phyloP scores from a whole-genome alignment of 37 sponge, comb jelly and placozoan genomes.

The Haliclona indistincta region DNA sequence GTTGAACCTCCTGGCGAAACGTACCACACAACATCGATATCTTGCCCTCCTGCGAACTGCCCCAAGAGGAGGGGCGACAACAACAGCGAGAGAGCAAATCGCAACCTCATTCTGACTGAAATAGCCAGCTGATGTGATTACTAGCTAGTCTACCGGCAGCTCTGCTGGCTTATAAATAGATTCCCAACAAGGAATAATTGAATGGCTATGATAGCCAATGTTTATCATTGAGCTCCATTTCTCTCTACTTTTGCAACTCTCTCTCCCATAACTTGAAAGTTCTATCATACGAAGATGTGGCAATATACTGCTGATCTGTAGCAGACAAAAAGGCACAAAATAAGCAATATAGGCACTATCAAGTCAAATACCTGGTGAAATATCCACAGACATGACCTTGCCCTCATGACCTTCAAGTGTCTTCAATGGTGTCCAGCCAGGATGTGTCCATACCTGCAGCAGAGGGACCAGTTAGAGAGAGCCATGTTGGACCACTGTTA shows the following conservation, averaged over 20 bases:
- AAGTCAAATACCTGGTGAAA: slow-evolving; percentile 66
- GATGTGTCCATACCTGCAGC: slow-evolving; percentile 89
- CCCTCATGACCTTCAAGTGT: slow-evolving; percentile 96
- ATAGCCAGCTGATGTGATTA: no score
- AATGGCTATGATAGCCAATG: no score
- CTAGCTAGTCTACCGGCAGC: no score
- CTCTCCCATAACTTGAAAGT: slow-evolving; percentile 98
- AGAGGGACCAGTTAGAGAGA: background rate
- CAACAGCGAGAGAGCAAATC: no score
- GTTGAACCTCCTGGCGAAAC: slow-evolving; percentile 27
- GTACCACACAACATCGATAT: slow-evolving; percentile 49
- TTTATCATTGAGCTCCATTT: no score
- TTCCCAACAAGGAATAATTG: no score
- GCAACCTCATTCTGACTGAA: no score
- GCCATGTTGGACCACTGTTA: background rate
- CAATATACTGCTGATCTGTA: slow-evolving; percentile 82
- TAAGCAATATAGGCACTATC: background rate
- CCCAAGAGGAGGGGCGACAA: background rate
- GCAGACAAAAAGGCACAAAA: background rate
- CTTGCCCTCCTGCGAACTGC: no score
- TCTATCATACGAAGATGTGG: slow-evolving; percentile 96
- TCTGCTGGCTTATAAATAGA: no score
- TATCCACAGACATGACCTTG: slow-evolving; percentile 97
- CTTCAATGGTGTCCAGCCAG: slow-evolving; percentile 95
- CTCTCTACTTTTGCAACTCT: slow-evolving; percentile 19